A percentile compares a stretch with the other conserved stretches of the same genome.
phyloP scores from a whole-genome alignment of 2,888 invertebrate species.

The Leptura quadrifasciata region DNA sequence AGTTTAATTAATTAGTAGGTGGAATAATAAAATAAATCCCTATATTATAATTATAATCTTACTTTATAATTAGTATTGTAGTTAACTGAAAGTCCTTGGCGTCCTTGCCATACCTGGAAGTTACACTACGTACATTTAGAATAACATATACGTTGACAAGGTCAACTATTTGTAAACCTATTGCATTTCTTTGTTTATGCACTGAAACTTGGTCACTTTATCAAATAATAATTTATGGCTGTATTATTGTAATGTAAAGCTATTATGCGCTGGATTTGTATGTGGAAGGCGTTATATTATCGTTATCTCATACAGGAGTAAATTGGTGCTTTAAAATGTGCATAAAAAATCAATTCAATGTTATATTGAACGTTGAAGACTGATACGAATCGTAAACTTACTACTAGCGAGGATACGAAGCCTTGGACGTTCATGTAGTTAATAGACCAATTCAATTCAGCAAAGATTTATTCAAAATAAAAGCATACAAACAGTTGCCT shows the following conservation, averaged over 20 bases:
- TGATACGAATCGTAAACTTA: no score
- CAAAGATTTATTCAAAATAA: no score
- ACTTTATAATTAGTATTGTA: constrained; percentile 26
- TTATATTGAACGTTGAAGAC: neutral
- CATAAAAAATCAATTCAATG: neutral
- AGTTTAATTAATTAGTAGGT: no score
- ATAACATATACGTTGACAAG: constrained; percentile 36
- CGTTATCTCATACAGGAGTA: neutral
- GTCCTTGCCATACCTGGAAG: constrained; percentile 51
- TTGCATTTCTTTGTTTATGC: constrained; percentile 35
- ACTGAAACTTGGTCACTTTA: constrained; percentile 28
- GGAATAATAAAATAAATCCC: neutral
- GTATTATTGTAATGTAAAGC: constrained; percentile 4
- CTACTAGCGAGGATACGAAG: no score
- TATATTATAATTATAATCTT: constrained; percentile 20
- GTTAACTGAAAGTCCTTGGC: constrained; percentile 45
- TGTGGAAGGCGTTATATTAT: neutral
- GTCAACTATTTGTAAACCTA: constrained; percentile 38
- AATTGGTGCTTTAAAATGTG: neutral
- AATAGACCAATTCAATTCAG: no score
- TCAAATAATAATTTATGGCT: constrained; percentile 32
- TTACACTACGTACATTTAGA: constrained; percentile 41
- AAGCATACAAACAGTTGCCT: no score
- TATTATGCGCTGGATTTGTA: constrained; percentile 1
- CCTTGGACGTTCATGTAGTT: no score